A percentile compares a stretch with the other conserved stretches of the same genome.
Conservation (phyloP, 2,888 invertebrate genomes). For the Rotaria socialis region DNA sequence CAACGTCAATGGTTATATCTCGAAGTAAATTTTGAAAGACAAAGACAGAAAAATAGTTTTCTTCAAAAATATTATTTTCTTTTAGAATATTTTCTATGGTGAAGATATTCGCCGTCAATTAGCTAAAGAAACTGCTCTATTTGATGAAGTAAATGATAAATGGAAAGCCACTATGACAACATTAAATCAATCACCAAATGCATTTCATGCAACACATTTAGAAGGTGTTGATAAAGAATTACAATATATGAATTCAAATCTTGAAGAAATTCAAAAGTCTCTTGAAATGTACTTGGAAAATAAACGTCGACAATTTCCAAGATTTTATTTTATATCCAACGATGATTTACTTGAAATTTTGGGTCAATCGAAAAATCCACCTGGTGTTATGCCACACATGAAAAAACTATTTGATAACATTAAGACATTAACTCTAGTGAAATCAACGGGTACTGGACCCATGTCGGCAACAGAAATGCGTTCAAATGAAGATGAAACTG, state of each 20-base stretch:
- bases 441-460: slow-evolving; percentile 50
- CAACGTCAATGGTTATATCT: slow-evolving; percentile 80
- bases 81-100: slow-evolving; percentile 74
- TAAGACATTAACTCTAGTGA: slow-evolving; percentile 61
- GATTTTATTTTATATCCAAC: slow-evolving; percentile 77
- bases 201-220: slow-evolving; percentile 58
- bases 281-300: slow-evolving; percentile 80
- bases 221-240: slow-evolving; percentile 62
- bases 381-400: slow-evolving; percentile 75
- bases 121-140: slow-evolving; percentile 68
- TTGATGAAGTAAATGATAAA: slow-evolving; percentile 69
- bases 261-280: slow-evolving; percentile 76
- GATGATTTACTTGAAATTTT: slow-evolving; percentile 77
- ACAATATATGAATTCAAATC: slow-evolving; percentile 70
- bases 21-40: slow-evolving; percentile 60
- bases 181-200: slow-evolving; percentile 58
- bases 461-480: slow-evolving; percentile 68
- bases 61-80: not conserved
- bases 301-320: slow-evolving; percentile 79
- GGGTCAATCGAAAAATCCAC: slow-evolving; percentile 78
- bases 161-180: slow-evolving; percentile 69
- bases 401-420: slow-evolving; percentile 84
- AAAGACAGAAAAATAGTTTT: slow-evolving; percentile 53
- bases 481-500: slow-evolving; percentile 76
- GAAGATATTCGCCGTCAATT: slow-evolving; percentile 81